Conservation (phyloP, 2,888 invertebrate genomes). For the Girardia tigrina region DNA sequence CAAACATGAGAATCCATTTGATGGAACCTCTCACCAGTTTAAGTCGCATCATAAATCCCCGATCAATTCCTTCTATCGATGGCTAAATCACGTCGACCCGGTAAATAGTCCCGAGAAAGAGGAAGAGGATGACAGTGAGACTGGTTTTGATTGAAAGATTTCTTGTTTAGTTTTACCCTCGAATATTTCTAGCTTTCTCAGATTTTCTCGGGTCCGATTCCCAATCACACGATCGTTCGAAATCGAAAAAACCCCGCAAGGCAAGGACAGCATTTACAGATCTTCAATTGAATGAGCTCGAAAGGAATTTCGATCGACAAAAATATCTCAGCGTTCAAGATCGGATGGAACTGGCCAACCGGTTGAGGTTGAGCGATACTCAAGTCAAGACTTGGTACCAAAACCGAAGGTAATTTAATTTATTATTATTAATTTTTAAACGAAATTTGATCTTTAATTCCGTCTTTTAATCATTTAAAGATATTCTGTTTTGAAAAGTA, state of each 20-base stretch:
- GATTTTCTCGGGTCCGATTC: neutral
- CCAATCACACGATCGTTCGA: conserved; percentile 3
- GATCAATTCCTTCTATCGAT: neutral
- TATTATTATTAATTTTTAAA: too few relatives aligned
- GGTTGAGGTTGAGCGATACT: conserved; percentile 73
- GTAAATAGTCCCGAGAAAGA: neutral
- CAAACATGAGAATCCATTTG: neutral
- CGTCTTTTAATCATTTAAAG: neutral
- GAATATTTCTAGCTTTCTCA: neutral
- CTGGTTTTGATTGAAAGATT: neutral
- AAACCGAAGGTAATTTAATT: conserved; percentile 66
- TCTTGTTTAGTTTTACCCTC: too few relatives aligned
- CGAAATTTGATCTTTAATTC: neutral
- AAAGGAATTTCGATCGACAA: conserved; percentile 78
- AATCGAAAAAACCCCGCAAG: conserved; percentile 42
- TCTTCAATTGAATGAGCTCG: conserved; percentile 75
- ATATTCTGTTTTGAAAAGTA: neutral
- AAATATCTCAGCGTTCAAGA: conserved; percentile 85
- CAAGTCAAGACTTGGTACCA: conserved; percentile 92
- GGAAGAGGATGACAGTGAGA: neutral
- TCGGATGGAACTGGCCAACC: conserved; percentile 76
- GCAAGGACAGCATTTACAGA: conserved; percentile 72
- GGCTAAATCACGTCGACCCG: neutral
- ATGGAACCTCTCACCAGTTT: neutral
- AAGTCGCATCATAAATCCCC: neutral